Percentiles rank a stretch among this genome's conserved stretches.
Evolutionary conservation across 1,140 invertebrate species (phyloP).

Genomic region (Zaprionus ghesquierei): DNA sequence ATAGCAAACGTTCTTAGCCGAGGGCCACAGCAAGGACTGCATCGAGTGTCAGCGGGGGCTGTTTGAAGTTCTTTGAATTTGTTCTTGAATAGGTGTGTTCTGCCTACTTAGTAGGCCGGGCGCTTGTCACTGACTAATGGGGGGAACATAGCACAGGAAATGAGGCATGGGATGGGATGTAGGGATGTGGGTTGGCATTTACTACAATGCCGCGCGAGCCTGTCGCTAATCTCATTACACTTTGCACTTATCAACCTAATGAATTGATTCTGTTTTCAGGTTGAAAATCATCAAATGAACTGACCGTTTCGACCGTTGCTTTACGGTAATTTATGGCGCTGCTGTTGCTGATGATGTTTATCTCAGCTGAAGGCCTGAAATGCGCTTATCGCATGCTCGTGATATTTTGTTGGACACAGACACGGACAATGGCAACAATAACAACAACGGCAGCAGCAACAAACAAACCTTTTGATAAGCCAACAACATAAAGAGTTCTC

Average conservation of each 20-base stretch:
- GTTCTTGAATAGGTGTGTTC: constrained; percentile 25
- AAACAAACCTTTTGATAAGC: constrained; percentile 52
- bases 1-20: constrained; percentile 28
- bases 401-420: constrained; percentile 18
- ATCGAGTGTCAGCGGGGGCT: constrained; percentile 10
- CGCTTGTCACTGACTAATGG: constrained; percentile 34
- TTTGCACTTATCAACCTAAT: constrained; percentile 63
- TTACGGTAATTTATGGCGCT: constrained; percentile 9
- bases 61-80: constrained; percentile 69
- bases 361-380: constrained; percentile 34
- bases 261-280: constrained; percentile 66
- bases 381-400: constrained; percentile 52
- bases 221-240: constrained; percentile 63
- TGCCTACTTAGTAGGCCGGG: constrained; percentile 45
- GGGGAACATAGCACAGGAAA: not conserved
- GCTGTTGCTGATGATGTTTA: constrained; percentile 52
- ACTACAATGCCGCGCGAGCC: not conserved
- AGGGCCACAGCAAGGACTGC: constrained; percentile 13
- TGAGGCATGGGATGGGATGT: not conserved
- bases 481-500: constrained; percentile 39
- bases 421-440: not conserved
- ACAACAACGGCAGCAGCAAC: constrained; percentile 2
- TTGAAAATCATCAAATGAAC: constrained; percentile 55
- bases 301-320: not conserved
- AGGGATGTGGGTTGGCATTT: not conserved